Evolutionary conservation across 1,140 invertebrate genomes (phyloP).

Genomic region (Subanguina moxae): DNA sequence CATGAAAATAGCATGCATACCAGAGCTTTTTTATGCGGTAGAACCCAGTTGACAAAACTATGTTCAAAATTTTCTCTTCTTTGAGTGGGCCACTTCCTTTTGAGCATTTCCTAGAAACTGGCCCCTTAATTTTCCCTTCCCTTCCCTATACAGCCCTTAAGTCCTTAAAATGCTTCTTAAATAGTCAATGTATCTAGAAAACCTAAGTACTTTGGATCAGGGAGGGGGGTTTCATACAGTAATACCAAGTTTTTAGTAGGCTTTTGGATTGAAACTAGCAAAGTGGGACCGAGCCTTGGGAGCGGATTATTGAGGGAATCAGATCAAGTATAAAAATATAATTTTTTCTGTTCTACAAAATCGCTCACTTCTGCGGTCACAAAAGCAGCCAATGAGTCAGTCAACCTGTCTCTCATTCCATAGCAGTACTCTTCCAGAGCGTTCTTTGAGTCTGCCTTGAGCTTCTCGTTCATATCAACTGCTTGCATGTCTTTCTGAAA

Average conservation of each 20-base stretch:
- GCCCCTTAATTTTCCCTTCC: too few relatives aligned
- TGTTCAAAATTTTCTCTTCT: background rate
- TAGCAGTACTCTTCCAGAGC: constrained; percentile 97
- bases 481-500: constrained; percentile 59
- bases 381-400: constrained; percentile 72
- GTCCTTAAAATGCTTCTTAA: too few relatives aligned
- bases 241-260: background rate
- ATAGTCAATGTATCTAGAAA: too few relatives aligned
- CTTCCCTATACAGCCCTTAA: too few relatives aligned
- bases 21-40: too few relatives aligned
- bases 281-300: too few relatives aligned
- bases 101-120: too few relatives aligned
- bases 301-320: too few relatives aligned
- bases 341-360: constrained; percentile 13
- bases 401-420: constrained; percentile 80
- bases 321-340: too few relatives aligned
- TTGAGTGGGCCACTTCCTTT: background rate
- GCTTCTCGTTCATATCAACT: background rate
- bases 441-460: constrained; percentile 87
- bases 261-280: constrained; percentile 11
- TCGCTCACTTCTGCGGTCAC: constrained; percentile 69
- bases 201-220: too few relatives aligned
- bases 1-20: too few relatives aligned
- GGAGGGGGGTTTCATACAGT: background rate
- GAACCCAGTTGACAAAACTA: too few relatives aligned